Conservation (phyloP, 2,888 invertebrate species). For the Ophioninae sp. region DNA sequence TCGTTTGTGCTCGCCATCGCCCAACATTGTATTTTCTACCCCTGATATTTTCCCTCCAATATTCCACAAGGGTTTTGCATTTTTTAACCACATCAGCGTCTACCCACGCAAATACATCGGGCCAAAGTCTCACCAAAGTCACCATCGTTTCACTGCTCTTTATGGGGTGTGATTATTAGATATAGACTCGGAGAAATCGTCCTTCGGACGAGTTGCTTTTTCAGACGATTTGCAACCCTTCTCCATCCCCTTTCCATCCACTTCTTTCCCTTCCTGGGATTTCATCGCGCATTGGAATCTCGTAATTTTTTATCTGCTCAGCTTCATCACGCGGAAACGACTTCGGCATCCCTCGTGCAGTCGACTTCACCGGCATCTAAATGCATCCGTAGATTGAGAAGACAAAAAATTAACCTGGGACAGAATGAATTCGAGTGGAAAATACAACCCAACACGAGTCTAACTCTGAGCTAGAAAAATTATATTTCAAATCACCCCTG, state of each 20-base stretch:
- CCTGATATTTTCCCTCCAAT: slow-evolving; percentile 46
- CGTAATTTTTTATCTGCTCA: slow-evolving; percentile 34
- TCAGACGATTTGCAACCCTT: slow-evolving; percentile 10
- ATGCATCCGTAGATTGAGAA: background rate
- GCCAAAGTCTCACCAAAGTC: slow-evolving; percentile 16
- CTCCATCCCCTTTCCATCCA: background rate
- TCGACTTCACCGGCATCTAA: background rate
- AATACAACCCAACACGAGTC: no score
- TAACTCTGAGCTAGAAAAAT: no score
- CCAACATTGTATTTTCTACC: slow-evolving; percentile 48
- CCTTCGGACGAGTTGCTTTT: background rate
- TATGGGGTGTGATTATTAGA: background rate
- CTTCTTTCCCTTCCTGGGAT: no score
- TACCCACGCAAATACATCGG: slow-evolving; percentile 7
- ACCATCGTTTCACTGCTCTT: background rate
- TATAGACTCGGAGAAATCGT: slow-evolving; percentile 12
- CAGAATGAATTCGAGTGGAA: background rate
- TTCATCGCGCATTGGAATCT: slow-evolving; percentile 11
- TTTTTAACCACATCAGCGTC: slow-evolving; percentile 53
- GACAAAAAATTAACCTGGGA: background rate
- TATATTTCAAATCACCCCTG: no score
- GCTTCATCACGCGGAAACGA: background rate
- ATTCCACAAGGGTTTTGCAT: slow-evolving; percentile 46
- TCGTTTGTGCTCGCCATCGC: slow-evolving; percentile 31
- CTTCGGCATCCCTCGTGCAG: background rate